phyloP scores from a whole-genome alignment of 2,113 vertebrate species.

The Microcebus jonahi region DNA sequence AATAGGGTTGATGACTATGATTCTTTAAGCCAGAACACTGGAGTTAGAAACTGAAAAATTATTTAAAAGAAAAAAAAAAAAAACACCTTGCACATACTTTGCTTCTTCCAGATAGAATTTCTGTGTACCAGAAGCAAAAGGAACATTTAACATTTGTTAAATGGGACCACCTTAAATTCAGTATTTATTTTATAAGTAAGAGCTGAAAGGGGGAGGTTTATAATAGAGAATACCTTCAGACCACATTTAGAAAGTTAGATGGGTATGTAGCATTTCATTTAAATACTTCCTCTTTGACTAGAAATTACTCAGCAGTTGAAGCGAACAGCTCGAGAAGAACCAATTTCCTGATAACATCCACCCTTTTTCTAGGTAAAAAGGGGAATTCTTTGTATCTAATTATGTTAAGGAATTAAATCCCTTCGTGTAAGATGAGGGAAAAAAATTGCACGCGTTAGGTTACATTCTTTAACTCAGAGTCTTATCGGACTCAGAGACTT shows the following conservation, averaged over 20 bases:
- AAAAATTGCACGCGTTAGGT: background rate
- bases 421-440: conserved; percentile 25
- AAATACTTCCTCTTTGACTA: conserved; percentile 37
- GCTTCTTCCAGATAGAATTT: conserved; percentile 3
- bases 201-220: conserved; percentile 5
- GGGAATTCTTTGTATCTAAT: conserved; percentile 59
- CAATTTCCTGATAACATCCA: conserved; percentile 61
- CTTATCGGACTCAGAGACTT: conserved; percentile 19
- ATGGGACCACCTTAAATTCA: background rate
- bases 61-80: background rate
- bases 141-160: conserved; percentile 41
- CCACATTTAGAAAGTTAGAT: conserved; percentile 11
- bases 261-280: conserved; percentile 31
- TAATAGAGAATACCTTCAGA: conserved; percentile 21
- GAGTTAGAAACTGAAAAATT: conserved; percentile 24
- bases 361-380: conserved; percentile 54
- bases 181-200: conserved; percentile 17
- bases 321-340: conserved; percentile 33
- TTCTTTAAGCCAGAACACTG: background rate
- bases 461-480: conserved; percentile 43
- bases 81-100: background rate
- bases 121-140: background rate
- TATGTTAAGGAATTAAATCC: conserved; percentile 56
- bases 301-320: conserved; percentile 57
- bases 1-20: background rate